phyloP scores from a whole-genome alignment of 2,888 invertebrate genomes.

The Noctua comes region DNA sequence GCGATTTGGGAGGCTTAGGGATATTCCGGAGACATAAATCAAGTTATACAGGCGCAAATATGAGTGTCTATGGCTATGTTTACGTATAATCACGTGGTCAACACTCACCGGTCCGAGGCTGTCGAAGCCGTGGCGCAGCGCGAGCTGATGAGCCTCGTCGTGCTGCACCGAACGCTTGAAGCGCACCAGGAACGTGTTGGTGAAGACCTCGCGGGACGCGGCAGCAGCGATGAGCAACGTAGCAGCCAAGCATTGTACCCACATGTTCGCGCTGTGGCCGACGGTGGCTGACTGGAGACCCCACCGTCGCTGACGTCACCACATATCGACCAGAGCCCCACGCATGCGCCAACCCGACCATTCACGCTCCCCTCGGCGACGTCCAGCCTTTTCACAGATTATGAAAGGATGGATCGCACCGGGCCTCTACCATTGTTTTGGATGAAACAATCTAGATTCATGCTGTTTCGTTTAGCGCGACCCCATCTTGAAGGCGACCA shows the following conservation, averaged over 20 bases:
- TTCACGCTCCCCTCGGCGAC: constrained; percentile 68
- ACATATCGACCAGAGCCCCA: constrained; percentile 82
- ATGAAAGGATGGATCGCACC: constrained; percentile 73
- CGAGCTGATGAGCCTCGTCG: constrained; percentile 95
- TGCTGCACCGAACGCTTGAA: constrained; percentile 95
- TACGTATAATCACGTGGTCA: constrained; percentile 87
- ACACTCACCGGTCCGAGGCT: constrained; percentile 97
- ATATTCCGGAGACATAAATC: constrained; percentile 59
- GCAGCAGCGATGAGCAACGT: constrained; percentile 84
- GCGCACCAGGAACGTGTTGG: constrained; percentile 98
- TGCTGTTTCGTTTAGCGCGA: constrained; percentile 59
- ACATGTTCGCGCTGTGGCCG: constrained; percentile 86
- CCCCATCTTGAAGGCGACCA: constrained; percentile 61
- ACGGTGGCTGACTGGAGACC: constrained; percentile 86
- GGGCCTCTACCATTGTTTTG: constrained; percentile 77
- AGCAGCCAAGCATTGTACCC: constrained; percentile 86
- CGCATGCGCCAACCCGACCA: constrained; percentile 82
- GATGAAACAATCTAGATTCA: constrained; percentile 73
- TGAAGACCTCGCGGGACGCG: constrained; percentile 94
- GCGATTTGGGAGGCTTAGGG: constrained; percentile 48
- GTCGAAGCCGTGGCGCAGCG: constrained; percentile 97
- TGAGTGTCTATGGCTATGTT: constrained; percentile 79
- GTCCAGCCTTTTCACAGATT: constrained; percentile 76
- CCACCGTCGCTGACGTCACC: constrained; percentile 85
- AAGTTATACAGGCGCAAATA: constrained; percentile 66